Conservation (phyloP, 2,113 vertebrate species). For the Apistogramma diplotaenia region DNA sequence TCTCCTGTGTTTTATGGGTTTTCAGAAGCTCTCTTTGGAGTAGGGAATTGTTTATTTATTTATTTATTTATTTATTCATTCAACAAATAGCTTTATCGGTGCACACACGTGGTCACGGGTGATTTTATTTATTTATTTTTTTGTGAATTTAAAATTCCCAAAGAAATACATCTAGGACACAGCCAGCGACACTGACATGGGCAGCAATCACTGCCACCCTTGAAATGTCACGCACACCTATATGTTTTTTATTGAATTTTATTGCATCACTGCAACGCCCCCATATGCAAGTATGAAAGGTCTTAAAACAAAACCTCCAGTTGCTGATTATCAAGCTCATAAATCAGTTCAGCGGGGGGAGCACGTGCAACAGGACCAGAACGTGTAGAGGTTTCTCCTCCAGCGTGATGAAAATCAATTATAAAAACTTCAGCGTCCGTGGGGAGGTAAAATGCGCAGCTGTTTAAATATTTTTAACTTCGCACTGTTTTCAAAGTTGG, state of each 20-base stretch:
- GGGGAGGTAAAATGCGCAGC: neutral
- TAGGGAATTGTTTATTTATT: slow-evolving; percentile 1
- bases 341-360: slow-evolving; percentile 23
- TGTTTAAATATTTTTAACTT: neutral
- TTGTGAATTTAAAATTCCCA: neutral
- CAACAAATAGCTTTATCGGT: neutral
- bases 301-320: neutral
- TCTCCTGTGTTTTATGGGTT: slow-evolving; percentile 36
- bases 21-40: slow-evolving; percentile 11
- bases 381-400: neutral
- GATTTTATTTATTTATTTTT: no score
- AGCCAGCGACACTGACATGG: neutral
- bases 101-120: neutral
- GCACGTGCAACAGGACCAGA: slow-evolving; percentile 32
- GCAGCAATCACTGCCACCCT: no score
- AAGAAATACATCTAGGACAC: neutral
- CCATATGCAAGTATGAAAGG: neutral
- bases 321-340: slow-evolving; percentile 17
- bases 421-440: neutral
- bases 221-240: neutral
- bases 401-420: slow-evolving; percentile 17
- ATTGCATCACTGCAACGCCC: neutral
- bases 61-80: slow-evolving; percentile 9
- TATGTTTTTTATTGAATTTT: rapidly evolving
- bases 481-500: neutral